Conservation (phyloP, 2,888 invertebrate genomes). For the Eupeodes luniger region DNA sequence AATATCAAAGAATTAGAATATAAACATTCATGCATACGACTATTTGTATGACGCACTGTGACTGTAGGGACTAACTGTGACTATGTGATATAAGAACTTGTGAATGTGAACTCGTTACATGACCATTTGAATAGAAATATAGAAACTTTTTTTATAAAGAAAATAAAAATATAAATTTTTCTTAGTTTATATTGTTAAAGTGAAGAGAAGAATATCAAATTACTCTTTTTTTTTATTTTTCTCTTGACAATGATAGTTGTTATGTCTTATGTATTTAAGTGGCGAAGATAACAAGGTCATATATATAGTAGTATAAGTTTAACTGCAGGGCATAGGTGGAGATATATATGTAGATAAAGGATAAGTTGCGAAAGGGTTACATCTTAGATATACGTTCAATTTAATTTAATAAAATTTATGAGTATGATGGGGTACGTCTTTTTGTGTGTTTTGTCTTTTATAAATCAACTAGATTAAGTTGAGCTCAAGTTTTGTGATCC, state of each 20-base stretch:
- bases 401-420: conserved; percentile 18
- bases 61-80: too few species aligned
- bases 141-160: conserved; percentile 27
- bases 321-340: neutral
- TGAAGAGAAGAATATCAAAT: conserved; percentile 6
- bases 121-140: conserved; percentile 38
- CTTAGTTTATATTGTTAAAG: conserved; percentile 7
- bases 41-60: too few species aligned
- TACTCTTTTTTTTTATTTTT: conserved; percentile 14
- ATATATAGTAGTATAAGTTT: too few species aligned
- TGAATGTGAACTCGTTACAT: conserved; percentile 11
- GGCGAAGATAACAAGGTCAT: conserved; percentile 3
- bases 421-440: neutral
- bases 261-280: conserved; percentile 13
- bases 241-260: conserved; percentile 22
- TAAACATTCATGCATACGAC: neutral
- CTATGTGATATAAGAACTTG: neutral
- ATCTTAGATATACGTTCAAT: neutral
- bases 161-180: neutral
- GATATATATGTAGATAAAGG: neutral
- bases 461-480: neutral
- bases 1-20: neutral
- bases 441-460: neutral
- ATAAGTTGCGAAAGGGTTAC: conserved; percentile 1
- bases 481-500: neutral